A percentile compares a stretch with the other conserved stretches of the same genome.
phyloP scores from a whole-genome alignment of 2,888 invertebrate genomes.

The Ophion ellenae region DNA sequence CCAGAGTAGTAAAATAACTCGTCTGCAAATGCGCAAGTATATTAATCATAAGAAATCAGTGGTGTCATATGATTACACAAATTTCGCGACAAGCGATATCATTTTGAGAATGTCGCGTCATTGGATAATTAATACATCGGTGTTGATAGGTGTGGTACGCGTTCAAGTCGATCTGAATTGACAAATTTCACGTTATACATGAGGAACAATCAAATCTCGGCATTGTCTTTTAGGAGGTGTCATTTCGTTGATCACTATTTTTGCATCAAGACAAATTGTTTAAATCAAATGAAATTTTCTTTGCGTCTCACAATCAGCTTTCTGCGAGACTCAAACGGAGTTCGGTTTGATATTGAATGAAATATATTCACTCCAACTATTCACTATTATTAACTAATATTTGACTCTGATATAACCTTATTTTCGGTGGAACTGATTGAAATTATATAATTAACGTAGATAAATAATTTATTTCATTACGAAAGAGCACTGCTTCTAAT shows the following conservation, averaged over 20 bases:
- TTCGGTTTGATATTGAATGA: background rate
- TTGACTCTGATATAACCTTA: background rate
- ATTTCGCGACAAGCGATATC: background rate
- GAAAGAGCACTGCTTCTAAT: too few relatives aligned
- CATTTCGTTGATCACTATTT: background rate
- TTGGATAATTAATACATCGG: too few relatives aligned
- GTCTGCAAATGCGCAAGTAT: slow-evolving; percentile 6
- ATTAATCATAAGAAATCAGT: slow-evolving; percentile 34
- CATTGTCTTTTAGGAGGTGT: background rate
- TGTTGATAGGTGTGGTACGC: background rate
- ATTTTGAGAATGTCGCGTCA: background rate
- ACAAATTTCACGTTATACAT: background rate
- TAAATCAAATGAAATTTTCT: background rate
- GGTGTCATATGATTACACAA: background rate
- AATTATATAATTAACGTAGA: background rate
- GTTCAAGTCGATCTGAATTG: background rate
- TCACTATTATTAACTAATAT: background rate
- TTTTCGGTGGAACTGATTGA: background rate
- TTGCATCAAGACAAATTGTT: background rate
- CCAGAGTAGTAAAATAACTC: slow-evolving; percentile 45
- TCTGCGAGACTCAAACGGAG: too few relatives aligned
- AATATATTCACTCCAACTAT: background rate
- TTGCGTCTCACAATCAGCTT: background rate
- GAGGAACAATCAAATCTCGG: background rate
- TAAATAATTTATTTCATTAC: too few relatives aligned